Evolutionary conservation across 2,797 vertebrate species (phyloP), one percentile per base, ranked within the genome.

Genomic region (Tiaroga cobitis): DNA sequence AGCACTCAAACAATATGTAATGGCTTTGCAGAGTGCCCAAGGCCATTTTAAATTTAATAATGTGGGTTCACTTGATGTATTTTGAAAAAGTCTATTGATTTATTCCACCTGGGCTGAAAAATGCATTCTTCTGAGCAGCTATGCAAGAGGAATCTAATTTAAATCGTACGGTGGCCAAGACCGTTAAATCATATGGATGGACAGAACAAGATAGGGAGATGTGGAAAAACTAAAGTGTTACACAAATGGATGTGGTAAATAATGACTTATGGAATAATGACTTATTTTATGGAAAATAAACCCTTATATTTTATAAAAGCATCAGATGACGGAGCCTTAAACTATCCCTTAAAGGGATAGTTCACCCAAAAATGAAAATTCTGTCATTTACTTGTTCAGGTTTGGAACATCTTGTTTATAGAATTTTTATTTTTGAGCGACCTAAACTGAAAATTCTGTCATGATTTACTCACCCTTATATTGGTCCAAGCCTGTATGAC

Each of bases 91-190:
- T 89, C 89, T 88, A 90, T 93, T 94, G 94, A 94, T 96, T 95
- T 95, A 93, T 95, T 95, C 94, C 95, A 94, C 93, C 93, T 95
- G 94, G 93, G 93, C 90, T 92, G 88, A 93, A 92, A 91, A 92
- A 90, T 89, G 84, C 95, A 95, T 96, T 96, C 95, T 94, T 94
- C 93, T 93, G 95, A 92, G 88, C 88, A 92, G 91, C 92, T 91
- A 87, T 94, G 93, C 92, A 90, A 94, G 91, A 93, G 92, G 94
- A 94, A 92, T 91, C 95, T 96, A 96, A 97, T 96, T 96, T 92
- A 94, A 96, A 94, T 94, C 93, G 91, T 92, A 95, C 91, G 93
- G 93, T 91, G 92, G 88, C 93, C 74, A 88, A 92, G 90, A 92
- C 90, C 51, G 34, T 85, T 88, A 88, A 87, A 90, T 87, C 26